A percentile compares a stretch with the other conserved stretches of the same genome.
These are phyloP conservation scores for Sinotaia quadrata DNA, from an alignment of 2,888 invertebrate genomes.

Conservation along the genomic window DNA sequence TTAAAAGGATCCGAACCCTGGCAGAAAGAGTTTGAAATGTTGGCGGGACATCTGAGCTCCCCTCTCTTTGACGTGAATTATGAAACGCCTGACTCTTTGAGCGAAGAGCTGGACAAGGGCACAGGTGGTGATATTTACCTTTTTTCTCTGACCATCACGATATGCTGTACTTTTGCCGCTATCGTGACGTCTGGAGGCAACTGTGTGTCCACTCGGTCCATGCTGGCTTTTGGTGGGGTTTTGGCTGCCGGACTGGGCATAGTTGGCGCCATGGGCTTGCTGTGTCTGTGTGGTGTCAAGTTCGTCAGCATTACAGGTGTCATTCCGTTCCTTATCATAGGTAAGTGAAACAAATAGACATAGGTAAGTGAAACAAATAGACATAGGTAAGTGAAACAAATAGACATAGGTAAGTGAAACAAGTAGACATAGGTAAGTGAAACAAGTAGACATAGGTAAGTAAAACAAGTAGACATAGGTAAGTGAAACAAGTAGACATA, in stretches of 20 bases:
- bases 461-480: too few relatives aligned
- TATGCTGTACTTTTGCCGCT: slow-evolving; percentile 36
- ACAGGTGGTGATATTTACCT: slow-evolving; percentile 34
- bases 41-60: slow-evolving; percentile 1
- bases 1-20: slow-evolving; percentile 22
- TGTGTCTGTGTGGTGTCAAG: slow-evolving; percentile 40
- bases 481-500: too few relatives aligned
- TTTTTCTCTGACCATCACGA: slow-evolving; percentile 34
- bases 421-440: too few relatives aligned
- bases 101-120: slow-evolving; percentile 45
- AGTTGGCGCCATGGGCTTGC: slow-evolving; percentile 49
- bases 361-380: too few relatives aligned
- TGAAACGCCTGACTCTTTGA: slow-evolving; percentile 44
- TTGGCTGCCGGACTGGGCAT: slow-evolving; percentile 52
- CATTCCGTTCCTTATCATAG: slow-evolving; percentile 55
- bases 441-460: too few relatives aligned
- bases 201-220: slow-evolving; percentile 41
- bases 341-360: too few relatives aligned
- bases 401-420: too few relatives aligned
- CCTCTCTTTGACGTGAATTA: slow-evolving; percentile 13
- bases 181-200: slow-evolving; percentile 41
- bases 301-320: slow-evolving; percentile 55
- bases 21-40: slow-evolving; percentile 17
- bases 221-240: slow-evolving; percentile 47
- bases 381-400: too few relatives aligned